phyloP scores from a whole-genome alignment of 2,113 vertebrate species.

The Cyphomyrus plagiostoma region DNA sequence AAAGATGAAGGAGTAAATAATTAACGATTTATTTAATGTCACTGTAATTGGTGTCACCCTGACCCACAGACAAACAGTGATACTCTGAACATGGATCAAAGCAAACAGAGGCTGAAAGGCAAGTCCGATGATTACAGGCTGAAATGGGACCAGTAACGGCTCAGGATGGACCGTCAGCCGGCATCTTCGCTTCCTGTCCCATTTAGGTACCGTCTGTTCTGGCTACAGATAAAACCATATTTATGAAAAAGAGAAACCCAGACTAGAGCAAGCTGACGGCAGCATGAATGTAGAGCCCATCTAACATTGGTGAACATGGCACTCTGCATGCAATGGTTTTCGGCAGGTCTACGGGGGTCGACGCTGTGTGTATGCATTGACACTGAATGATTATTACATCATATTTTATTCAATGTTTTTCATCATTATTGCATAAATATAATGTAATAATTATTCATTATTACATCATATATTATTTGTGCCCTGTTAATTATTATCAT shows the following conservation, averaged over 20 bases:
- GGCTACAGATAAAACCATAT: not conserved
- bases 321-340: not conserved
- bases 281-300: not conserved
- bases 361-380: too few species aligned
- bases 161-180: not conserved
- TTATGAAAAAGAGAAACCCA: not conserved
- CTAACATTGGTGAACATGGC: not conserved
- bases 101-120: not conserved
- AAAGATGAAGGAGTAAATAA: not conserved
- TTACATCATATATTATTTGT: not conserved
- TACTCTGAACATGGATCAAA: not conserved
- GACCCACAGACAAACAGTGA: not conserved
- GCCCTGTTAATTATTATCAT: too few species aligned
- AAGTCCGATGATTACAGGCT: not conserved
- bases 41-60: not conserved
- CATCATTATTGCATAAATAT: too few species aligned
- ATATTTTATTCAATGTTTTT: not conserved
- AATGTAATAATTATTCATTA: not conserved
- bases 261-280: not conserved
- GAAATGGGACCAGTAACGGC: not conserved
- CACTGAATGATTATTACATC: not conserved
- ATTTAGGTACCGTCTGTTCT: not conserved
- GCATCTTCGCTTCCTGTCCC: not conserved
- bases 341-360: not conserved
- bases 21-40: slow-evolving; percentile 10